Percentiles rank a stretch among this genome's conserved stretches.
These are phyloP conservation scores for Drosophila meridionalis DNA, from an alignment of 2,888 invertebrate species.

Conservation along the genomic window DNA sequence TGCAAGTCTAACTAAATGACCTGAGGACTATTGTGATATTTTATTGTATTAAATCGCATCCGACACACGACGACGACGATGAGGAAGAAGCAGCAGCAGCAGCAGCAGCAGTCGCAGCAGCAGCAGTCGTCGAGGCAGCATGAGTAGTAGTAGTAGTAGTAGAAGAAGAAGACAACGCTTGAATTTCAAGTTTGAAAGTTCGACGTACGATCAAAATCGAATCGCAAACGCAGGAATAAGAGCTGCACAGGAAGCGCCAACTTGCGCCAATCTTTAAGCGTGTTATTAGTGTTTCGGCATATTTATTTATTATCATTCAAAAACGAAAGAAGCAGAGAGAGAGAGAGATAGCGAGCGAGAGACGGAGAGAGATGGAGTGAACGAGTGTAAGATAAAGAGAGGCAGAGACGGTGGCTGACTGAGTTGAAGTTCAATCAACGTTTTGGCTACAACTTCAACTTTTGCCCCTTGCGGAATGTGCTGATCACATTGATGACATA, in stretches of 20 bases:
- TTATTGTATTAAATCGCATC: slow-evolving; percentile 84
- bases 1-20: slow-evolving; percentile 84
- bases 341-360: not conserved
- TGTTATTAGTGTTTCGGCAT: slow-evolving; percentile 80
- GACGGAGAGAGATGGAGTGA: not conserved
- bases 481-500: slow-evolving; percentile 75
- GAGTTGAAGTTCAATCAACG: slow-evolving; percentile 39
- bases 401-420: not conserved
- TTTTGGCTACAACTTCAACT: slow-evolving; percentile 59
- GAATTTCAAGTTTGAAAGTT: slow-evolving; percentile 41
- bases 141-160: slow-evolving; percentile 1
- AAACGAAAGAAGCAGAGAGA: not conserved
- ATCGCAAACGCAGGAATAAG: slow-evolving; percentile 19
- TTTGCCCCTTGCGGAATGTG: slow-evolving; percentile 36
- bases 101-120: not conserved
- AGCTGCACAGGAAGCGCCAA: slow-evolving; percentile 69
- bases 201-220: slow-evolving; percentile 30
- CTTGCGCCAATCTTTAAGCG: slow-evolving; percentile 79
- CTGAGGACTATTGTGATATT: slow-evolving; percentile 85
- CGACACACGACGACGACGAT: slow-evolving; percentile 65
- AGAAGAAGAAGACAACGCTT: slow-evolving; percentile 21
- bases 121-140: not conserved
- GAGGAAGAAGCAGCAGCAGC: slow-evolving; percentile 10
- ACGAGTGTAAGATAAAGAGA: not conserved
- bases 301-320: slow-evolving; percentile 75